phyloP scores from a whole-genome alignment of 2,888 invertebrate genomes.

The Synanthedon tipuliformis region DNA sequence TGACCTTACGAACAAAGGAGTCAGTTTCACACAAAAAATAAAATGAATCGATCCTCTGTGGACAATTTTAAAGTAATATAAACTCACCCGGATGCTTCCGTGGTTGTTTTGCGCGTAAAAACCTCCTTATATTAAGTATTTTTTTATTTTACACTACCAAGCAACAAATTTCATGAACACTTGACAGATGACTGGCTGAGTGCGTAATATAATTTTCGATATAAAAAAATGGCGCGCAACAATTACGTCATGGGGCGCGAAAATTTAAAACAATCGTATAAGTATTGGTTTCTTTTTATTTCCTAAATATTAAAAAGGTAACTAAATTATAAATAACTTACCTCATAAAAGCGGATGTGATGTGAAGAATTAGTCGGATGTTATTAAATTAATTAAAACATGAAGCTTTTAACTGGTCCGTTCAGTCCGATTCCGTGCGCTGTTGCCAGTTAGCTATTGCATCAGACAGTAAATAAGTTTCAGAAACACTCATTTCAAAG shows the following conservation, averaged over 20 bases:
- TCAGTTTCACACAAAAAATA: conserved; percentile 15
- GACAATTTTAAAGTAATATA: conserved; percentile 12
- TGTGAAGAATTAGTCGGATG: not conserved
- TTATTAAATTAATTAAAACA: not conserved
- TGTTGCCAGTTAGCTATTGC: conserved; percentile 67
- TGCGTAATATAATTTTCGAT: conserved; percentile 15
- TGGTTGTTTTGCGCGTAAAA: conserved; percentile 38
- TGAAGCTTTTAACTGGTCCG: conserved; percentile 6
- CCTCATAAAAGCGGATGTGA: not conserved
- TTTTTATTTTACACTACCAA: conserved; percentile 41
- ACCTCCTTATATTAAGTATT: conserved; percentile 35
- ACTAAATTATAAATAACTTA: not conserved
- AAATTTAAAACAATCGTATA: conserved; percentile 39
- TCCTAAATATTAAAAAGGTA: not conserved
- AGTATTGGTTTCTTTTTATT: conserved; percentile 15
- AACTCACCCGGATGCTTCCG: conserved; percentile 67
- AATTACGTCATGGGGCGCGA: conserved; percentile 64
- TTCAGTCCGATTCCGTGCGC: conserved; percentile 52
- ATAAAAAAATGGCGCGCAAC: conserved; percentile 39
- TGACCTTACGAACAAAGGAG: conserved; percentile 18
- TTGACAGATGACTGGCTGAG: conserved; percentile 61
- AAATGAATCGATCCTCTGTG: conserved; percentile 12
- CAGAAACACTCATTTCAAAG: conserved; percentile 57
- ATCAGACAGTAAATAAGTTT: conserved; percentile 58
- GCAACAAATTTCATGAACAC: conserved; percentile 32